phyloP scores from a whole-genome alignment of 2,888 invertebrate species.

The Sussaba pulchella region DNA sequence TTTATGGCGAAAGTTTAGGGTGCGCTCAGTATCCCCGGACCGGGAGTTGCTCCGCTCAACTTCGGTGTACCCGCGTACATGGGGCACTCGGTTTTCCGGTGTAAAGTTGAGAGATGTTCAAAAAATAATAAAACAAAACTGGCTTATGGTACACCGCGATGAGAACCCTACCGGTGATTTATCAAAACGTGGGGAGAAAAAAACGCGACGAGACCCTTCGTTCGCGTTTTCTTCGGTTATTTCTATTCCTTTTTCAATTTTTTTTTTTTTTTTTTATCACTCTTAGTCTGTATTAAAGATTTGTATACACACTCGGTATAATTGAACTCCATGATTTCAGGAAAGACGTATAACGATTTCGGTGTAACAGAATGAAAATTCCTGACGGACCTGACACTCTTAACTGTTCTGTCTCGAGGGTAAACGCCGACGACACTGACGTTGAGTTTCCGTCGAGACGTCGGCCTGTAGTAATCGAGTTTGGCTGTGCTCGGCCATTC shows the following conservation, averaged over 20 bases:
- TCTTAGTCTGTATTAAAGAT: slow-evolving; percentile 11
- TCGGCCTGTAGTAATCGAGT: slow-evolving; percentile 34
- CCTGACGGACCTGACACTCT: not conserved
- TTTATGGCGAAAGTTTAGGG: slow-evolving; percentile 66
- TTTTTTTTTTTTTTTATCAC: slow-evolving; percentile 11
- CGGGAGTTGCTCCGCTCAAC: not conserved
- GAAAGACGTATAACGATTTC: not conserved
- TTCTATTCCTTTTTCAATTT: too few relatives aligned
- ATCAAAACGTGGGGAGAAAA: slow-evolving; percentile 31
- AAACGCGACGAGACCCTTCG: slow-evolving; percentile 26
- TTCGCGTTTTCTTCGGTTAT: slow-evolving; percentile 16
- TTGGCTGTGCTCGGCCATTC: slow-evolving; percentile 22
- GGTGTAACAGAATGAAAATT: not conserved
- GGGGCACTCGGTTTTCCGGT: slow-evolving; percentile 23
- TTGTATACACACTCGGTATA: slow-evolving; percentile 17
- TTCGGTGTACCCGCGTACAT: slow-evolving; percentile 18
- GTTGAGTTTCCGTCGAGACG: slow-evolving; percentile 17
- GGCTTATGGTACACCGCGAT: slow-evolving; percentile 1
- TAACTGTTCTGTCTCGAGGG: not conserved
- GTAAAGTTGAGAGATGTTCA: slow-evolving; percentile 55
- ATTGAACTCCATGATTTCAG: slow-evolving; percentile 26
- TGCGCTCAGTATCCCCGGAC: slow-evolving; percentile 13
- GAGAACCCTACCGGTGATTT: slow-evolving; percentile 40
- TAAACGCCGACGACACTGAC: slow-evolving; percentile 1
- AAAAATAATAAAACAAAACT: slow-evolving; percentile 63